These are phyloP conservation scores for Diplodus sargus DNA, from an alignment of 2,797 vertebrate species.

Conservation along the genomic window DNA sequence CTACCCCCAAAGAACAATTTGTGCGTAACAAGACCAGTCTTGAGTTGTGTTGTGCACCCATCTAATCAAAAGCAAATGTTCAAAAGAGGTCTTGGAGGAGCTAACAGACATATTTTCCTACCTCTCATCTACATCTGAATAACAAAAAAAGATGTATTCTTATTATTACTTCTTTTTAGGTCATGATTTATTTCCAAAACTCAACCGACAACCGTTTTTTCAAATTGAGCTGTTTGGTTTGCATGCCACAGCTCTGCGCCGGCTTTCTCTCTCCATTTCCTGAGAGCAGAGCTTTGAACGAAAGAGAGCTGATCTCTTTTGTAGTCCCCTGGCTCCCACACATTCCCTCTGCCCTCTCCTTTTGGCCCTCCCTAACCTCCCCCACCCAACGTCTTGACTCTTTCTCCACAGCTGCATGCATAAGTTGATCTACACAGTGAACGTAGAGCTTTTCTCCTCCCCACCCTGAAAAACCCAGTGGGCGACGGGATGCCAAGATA, in stretches of 20 bases:
- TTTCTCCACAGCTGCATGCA: slow-evolving; percentile 50
- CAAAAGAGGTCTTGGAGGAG: background rate
- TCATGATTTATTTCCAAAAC: background rate
- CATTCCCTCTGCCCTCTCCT: slow-evolving; percentile 30
- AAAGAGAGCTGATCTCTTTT: slow-evolving; percentile 32
- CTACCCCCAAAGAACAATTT: background rate
- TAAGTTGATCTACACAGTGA: slow-evolving; percentile 24
- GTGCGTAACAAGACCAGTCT: background rate
- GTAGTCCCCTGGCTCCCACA: slow-evolving; percentile 36
- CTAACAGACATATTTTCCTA: background rate
- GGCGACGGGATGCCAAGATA: slow-evolving; percentile 1
- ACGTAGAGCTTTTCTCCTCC: background rate
- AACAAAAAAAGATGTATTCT: too few relatives aligned
- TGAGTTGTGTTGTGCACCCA: too few relatives aligned
- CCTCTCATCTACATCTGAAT: background rate
- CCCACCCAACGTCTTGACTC: slow-evolving; percentile 35
- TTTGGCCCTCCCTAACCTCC: slow-evolving; percentile 22
- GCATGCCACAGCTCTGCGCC: background rate
- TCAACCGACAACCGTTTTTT: background rate
- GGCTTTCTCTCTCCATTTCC: slow-evolving; percentile 15
- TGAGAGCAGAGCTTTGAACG: slow-evolving; percentile 38
- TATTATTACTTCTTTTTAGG: too few relatives aligned
- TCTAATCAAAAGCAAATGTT: background rate
- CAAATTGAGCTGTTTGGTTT: slow-evolving; percentile 3
- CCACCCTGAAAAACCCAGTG: slow-evolving; percentile 7